phyloP scores from a whole-genome alignment of 2,113 vertebrate species.

The Dipodomys merriami region DNA sequence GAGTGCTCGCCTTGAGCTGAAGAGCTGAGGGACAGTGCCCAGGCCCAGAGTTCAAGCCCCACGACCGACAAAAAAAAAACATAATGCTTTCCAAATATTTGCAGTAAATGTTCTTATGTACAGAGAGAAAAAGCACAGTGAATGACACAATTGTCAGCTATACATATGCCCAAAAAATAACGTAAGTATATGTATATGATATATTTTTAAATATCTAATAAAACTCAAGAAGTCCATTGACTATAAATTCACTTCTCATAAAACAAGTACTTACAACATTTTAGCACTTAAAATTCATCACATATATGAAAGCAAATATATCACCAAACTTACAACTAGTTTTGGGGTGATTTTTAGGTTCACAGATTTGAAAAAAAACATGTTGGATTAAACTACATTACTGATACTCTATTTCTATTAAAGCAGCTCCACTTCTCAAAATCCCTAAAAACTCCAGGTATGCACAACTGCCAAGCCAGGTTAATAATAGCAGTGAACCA shows the following conservation, averaged over 20 bases:
- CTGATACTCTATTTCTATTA: slow-evolving; percentile 86
- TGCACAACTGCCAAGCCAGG: slow-evolving; percentile 85
- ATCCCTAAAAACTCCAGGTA: slow-evolving; percentile 85
- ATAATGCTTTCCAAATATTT: slow-evolving; percentile 39
- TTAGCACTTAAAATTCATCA: slow-evolving; percentile 53
- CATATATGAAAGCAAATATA: slow-evolving; percentile 40
- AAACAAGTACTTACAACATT: slow-evolving; percentile 32
- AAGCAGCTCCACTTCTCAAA: slow-evolving; percentile 85
- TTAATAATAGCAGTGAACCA: slow-evolving; percentile 96
- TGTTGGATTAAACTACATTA: slow-evolving; percentile 83
- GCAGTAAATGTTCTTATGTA: background rate
- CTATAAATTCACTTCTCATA: slow-evolving; percentile 22
- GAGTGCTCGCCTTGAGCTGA: no score
- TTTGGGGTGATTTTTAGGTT: slow-evolving; percentile 12
- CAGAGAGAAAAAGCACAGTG: background rate
- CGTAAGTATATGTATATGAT: background rate
- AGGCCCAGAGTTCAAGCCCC: no score
- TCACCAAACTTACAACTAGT: slow-evolving; percentile 43
- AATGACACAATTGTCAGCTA: slow-evolving; percentile 2
- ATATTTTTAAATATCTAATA: slow-evolving; percentile 15
- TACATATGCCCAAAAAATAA: background rate
- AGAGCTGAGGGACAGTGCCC: no score
- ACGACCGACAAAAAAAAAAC: background rate
- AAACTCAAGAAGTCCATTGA: slow-evolving; percentile 33
- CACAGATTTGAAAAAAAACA: slow-evolving; percentile 62